Evolutionary conservation across 2,888 invertebrate species (phyloP).

Genomic region (Strigamia maritima): DNA sequence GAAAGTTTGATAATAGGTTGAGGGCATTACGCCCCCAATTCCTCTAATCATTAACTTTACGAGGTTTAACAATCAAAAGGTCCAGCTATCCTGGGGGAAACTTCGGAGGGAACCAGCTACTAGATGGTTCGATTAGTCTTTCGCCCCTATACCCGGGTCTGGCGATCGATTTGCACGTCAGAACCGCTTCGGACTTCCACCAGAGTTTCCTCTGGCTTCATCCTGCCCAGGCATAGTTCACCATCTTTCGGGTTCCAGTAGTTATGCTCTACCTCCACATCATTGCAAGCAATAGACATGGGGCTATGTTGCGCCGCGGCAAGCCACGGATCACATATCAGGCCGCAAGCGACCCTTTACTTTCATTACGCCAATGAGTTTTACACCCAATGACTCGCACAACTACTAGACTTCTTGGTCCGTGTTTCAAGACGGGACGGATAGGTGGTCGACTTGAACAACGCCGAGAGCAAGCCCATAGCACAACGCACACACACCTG

Average conservation of each 20-base stretch:
- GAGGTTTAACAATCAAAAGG: slow-evolving; percentile 59
- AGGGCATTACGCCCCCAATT: slow-evolving; percentile 66
- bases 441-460: slow-evolving; percentile 50
- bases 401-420: slow-evolving; percentile 71
- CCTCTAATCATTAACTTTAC: slow-evolving; percentile 74
- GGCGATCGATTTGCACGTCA: slow-evolving; percentile 25
- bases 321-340: too few species aligned
- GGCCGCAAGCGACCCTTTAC: slow-evolving; percentile 32
- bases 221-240: too few species aligned
- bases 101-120: slow-evolving; percentile 22
- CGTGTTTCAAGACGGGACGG: slow-evolving; percentile 75
- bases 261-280: slow-evolving; percentile 34
- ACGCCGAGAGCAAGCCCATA: slow-evolving; percentile 35
- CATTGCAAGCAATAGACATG: too few species aligned
- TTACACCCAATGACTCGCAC: slow-evolving; percentile 63
- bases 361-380: slow-evolving; percentile 38
- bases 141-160: not conserved
- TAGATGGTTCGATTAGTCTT: slow-evolving; percentile 15
- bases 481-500: too few species aligned
- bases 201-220: too few species aligned
- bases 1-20: slow-evolving; percentile 75
- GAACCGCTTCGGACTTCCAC: too few species aligned
- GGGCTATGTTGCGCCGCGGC: too few species aligned
- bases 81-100: not conserved
- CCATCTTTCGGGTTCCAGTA: slow-evolving; percentile 60